Evolutionary conservation across 1,140 invertebrate species (phyloP), one percentile per base, ranked within the genome.

Genomic region (Panonychus citri): DNA sequence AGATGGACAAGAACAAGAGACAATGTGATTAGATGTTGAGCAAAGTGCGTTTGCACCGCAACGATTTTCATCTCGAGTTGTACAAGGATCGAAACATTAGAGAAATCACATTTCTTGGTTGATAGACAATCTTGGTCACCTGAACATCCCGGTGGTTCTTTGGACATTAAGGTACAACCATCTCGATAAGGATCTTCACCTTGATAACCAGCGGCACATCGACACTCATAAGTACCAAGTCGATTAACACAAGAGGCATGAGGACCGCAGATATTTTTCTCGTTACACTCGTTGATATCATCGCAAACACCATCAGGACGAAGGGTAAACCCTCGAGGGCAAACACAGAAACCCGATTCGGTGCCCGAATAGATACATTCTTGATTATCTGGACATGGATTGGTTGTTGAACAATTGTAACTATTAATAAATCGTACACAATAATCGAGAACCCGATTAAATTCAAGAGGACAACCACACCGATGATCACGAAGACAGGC

Each of bases 31-130:
- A 56, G 83, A 77, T n/a, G 81, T 77, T 0, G 86, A 74, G 65
- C 86, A 91, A 1, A 87, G 67, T 3, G 85, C 84, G 68, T 89
- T 89, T 1, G 84, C 83, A 13, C 86, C 86, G 66, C 86, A 90
- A 40, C 42, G 34, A 27, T 21, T 46, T 2, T 1, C n/a, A n/a
- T n/a, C 21, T 10, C 37, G 43, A 39, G 5, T 19, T 3, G 3
- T 49, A 19, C 28, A 55, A 48, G 40, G 28, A 37, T 57, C 60
- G 28, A 60, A 55, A 30, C 59, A 60, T 49, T 55, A 37, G 19
- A n/a, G n/a, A 24, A 27, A 40, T 59, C 54, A 67, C 87, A 93
- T 69, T 85, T 82, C 69, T 90, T 84, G 66, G 90, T 90, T 0
- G 77, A 66, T 48, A 77, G 77, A 65, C 87, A 93, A 64, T 90